Conservation (phyloP, 2,888 invertebrate species). For the Acronicta leporina region DNA sequence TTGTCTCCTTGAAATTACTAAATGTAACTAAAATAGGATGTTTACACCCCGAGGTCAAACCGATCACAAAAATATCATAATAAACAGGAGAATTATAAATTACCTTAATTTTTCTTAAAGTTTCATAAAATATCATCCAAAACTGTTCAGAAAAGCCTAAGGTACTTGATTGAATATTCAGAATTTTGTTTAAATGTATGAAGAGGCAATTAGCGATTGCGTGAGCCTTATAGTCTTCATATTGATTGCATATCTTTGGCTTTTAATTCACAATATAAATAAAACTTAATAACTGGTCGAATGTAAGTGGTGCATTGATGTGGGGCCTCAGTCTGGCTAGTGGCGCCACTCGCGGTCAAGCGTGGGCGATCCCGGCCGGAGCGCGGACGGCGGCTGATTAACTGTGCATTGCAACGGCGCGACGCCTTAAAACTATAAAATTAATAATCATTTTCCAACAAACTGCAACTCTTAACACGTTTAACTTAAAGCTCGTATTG, state of each 20-base stretch:
- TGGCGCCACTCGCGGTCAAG: slow-evolving; percentile 67
- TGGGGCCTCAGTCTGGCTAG: slow-evolving; percentile 62
- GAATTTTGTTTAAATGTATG: slow-evolving; percentile 9
- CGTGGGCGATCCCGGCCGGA: slow-evolving; percentile 79
- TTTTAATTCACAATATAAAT: slow-evolving; percentile 58
- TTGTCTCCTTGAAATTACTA: too few species aligned
- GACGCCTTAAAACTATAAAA: slow-evolving; percentile 66
- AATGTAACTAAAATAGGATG: too few species aligned
- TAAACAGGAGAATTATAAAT: too few species aligned
- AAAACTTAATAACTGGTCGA: slow-evolving; percentile 62
- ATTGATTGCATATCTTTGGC: slow-evolving; percentile 47
- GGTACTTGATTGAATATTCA: too few species aligned
- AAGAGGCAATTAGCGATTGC: slow-evolving; percentile 25
- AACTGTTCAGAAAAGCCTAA: too few species aligned
- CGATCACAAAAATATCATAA: too few species aligned
- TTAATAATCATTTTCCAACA: slow-evolving; percentile 65
- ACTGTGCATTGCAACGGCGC: slow-evolving; percentile 71
- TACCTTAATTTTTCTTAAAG: too few species aligned
- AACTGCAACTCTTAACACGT: slow-evolving; percentile 39
- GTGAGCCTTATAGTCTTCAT: slow-evolving; percentile 25
- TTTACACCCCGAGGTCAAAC: too few species aligned
- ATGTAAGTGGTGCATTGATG: slow-evolving; percentile 65
- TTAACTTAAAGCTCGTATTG: slow-evolving; percentile 41
- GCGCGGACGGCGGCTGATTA: slow-evolving; percentile 75
- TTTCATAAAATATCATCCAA: too few species aligned